These are phyloP conservation scores for Scelioninae gen. 1 DNA, from an alignment of 2,888 invertebrate species.

Conservation along the genomic window DNA sequence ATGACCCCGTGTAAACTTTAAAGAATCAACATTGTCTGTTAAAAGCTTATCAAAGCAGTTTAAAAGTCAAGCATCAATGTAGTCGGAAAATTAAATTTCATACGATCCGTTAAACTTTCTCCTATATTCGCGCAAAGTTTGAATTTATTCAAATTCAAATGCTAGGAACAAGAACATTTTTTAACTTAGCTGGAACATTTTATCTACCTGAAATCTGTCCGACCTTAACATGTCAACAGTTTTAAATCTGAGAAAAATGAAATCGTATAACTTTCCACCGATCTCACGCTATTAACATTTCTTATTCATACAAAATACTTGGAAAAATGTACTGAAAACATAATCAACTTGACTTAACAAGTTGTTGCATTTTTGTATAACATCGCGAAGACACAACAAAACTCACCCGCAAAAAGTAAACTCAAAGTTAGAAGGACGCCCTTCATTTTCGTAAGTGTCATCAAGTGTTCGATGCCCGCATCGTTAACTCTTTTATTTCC, in stretches of 20 bases:
- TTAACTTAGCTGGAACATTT: no score
- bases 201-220: no score
- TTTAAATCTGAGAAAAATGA: no score
- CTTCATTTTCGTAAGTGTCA: conserved; percentile 80
- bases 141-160: conserved; percentile 9
- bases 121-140: conserved; percentile 10
- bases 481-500: conserved; percentile 40
- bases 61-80: conserved; percentile 23
- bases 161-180: no score
- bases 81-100: conserved; percentile 23
- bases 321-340: background rate
- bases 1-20: conserved; percentile 11
- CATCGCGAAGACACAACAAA: conserved; percentile 8
- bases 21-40: conserved; percentile 13
- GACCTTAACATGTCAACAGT: no score
- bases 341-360: conserved; percentile 11
- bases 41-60: conserved; percentile 20
- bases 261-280: no score
- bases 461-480: conserved; percentile 70
- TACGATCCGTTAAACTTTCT: conserved; percentile 33
- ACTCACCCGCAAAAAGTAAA: conserved; percentile 82
- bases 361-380: background rate
- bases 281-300: no score
- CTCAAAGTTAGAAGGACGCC: conserved; percentile 81
- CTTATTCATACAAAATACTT: no score